phyloP scores from a whole-genome alignment of 1,140 invertebrate species.

The Drosophila navojoa region DNA sequence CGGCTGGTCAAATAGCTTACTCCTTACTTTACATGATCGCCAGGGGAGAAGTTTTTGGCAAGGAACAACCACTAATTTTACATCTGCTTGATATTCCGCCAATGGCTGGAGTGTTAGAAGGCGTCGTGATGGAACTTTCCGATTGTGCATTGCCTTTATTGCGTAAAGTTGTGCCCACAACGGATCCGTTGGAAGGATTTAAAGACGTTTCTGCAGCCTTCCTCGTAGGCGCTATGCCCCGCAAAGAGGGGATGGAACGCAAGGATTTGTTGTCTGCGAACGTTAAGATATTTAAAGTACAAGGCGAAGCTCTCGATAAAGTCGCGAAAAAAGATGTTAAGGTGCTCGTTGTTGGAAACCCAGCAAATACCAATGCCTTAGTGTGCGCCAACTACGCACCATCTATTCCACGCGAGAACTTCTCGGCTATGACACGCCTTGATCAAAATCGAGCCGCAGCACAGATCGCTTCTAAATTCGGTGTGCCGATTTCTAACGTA shows the following conservation, averaged over 20 bases:
- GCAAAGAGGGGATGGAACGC: slow-evolving; percentile 99
- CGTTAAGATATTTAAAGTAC: slow-evolving; percentile 99
- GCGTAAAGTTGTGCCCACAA: slow-evolving; percentile 92
- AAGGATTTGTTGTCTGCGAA: slow-evolving; percentile 98
- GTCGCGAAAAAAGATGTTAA: slow-evolving; percentile 97
- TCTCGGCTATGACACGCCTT: slow-evolving; percentile 98
- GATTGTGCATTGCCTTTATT: slow-evolving; percentile 98
- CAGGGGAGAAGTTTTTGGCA: slow-evolving; percentile 98
- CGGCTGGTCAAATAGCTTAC: slow-evolving; percentile 99
- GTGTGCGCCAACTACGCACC: slow-evolving; percentile 99
- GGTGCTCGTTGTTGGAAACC: slow-evolving; percentile 99
- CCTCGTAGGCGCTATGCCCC: slow-evolving; percentile 98
- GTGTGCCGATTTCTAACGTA: slow-evolving; percentile 89
- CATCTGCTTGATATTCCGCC: slow-evolving; percentile 97
- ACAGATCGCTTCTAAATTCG: slow-evolving; percentile 89
- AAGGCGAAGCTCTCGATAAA: slow-evolving; percentile 96
- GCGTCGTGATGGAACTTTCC: slow-evolving; percentile 98
- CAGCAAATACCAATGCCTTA: slow-evolving; percentile 99
- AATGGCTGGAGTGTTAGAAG: slow-evolving; percentile 97
- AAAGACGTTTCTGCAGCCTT: slow-evolving; percentile 99
- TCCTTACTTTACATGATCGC: slow-evolving; percentile 97
- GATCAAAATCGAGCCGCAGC: slow-evolving; percentile 98
- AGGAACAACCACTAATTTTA: slow-evolving; percentile 93
- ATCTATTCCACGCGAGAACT: slow-evolving; percentile 98
- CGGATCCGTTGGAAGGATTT: slow-evolving; percentile 94